Evolutionary conservation across 2,888 invertebrate species (phyloP).

Genomic region (Drosophila longiperda): DNA sequence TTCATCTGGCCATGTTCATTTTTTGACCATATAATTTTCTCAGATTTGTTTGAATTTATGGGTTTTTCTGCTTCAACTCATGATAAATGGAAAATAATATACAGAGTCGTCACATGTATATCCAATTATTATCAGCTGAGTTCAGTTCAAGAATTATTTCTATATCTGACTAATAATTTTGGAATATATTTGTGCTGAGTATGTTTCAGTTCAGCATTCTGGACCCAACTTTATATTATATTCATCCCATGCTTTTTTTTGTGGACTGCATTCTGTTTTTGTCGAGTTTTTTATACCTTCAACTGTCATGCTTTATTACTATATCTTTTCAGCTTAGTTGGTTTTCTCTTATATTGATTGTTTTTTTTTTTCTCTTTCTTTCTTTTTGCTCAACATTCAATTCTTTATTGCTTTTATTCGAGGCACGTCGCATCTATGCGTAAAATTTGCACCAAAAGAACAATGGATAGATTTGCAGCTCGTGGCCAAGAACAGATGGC

Average conservation of each 20-base stretch:
- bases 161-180: not conserved
- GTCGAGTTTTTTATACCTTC: slow-evolving; percentile 60
- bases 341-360: slow-evolving; percentile 13
- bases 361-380: slow-evolving; percentile 2
- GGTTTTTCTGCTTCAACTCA: not conserved
- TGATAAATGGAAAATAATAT: not conserved
- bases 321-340: slow-evolving; percentile 24
- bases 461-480: slow-evolving; percentile 47
- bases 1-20: not conserved
- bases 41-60: not conserved
- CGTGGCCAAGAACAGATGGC: slow-evolving; percentile 29
- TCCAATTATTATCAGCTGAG: not conserved
- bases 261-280: slow-evolving; percentile 38
- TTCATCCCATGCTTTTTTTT: slow-evolving; percentile 6
- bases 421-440: slow-evolving; percentile 39
- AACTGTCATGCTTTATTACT: slow-evolving; percentile 64
- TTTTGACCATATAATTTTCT: not conserved
- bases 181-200: not conserved
- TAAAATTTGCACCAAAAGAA: slow-evolving; percentile 32
- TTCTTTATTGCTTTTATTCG: slow-evolving; percentile 54
- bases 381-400: slow-evolving; percentile 32
- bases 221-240: not conserved
- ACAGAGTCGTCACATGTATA: not conserved
- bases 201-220: not conserved
- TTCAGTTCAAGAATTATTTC: not conserved